A percentile compares a stretch with the other conserved stretches of the same genome.
Evolutionary conservation across 2,113 vertebrate genomes (phyloP).

Genomic region (Heterotilapia buettikoferi): DNA sequence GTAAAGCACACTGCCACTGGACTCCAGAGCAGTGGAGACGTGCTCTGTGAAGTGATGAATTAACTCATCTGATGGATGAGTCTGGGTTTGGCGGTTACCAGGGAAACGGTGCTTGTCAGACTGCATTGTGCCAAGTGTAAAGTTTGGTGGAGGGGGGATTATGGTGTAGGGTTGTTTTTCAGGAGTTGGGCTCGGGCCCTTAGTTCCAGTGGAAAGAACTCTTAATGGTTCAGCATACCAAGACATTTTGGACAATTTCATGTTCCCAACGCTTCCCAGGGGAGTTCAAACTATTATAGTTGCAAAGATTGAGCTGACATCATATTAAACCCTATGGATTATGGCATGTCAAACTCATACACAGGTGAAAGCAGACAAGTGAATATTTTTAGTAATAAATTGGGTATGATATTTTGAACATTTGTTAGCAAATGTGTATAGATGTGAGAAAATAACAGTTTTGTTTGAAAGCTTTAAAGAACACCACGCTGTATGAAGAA

Average conservation of each 20-base stretch:
- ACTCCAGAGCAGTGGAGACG: not conserved
- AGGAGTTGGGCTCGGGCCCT: not conserved
- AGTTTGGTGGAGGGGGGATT: not conserved
- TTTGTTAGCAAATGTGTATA: not conserved
- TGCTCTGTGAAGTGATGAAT: not conserved
- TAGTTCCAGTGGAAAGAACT: rapidly evolving
- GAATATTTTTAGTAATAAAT: not conserved
- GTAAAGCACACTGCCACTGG: not conserved
- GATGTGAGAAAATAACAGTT: not conserved
- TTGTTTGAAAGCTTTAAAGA: not conserved
- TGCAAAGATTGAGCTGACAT: not conserved
- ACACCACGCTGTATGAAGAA: not conserved
- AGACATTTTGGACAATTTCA: not conserved
- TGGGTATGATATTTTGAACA: not conserved
- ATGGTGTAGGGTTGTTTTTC: not conserved
- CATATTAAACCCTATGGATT: not conserved
- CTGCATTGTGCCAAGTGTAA: not conserved
- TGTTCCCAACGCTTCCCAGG: not conserved
- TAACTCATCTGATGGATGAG: not conserved
- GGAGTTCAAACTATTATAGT: not conserved
- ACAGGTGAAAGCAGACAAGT: not conserved
- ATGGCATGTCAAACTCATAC: not conserved
- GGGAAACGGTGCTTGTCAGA: not conserved
- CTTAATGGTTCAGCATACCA: not conserved
- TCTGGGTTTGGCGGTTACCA: not conserved